These are phyloP conservation scores for Sarcophaga rosellei DNA, from an alignment of 2,888 invertebrate genomes.

Conservation along the genomic window DNA sequence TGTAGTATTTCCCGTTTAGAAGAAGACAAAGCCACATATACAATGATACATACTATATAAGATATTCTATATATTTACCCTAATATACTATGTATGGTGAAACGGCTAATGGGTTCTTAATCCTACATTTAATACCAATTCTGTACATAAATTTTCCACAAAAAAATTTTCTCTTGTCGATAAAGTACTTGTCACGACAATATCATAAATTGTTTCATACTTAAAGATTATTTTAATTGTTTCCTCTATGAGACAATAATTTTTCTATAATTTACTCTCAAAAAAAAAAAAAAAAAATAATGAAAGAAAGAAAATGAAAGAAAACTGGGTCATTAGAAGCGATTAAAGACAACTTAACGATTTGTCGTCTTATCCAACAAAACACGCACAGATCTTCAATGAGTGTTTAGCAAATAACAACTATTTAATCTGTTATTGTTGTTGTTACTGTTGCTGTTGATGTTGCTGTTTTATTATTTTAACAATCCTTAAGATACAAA, in stretches of 20 bases:
- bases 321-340: constrained; percentile 65
- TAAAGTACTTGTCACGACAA: constrained; percentile 8
- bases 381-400: constrained; percentile 33
- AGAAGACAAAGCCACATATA: too few species aligned
- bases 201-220: constrained; percentile 48
- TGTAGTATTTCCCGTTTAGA: too few species aligned
- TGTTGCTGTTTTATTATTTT: not conserved
- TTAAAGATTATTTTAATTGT: constrained; percentile 64
- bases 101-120: too few species aligned
- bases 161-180: not conserved
- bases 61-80: too few species aligned
- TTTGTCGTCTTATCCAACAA: constrained; percentile 47
- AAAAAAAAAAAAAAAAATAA: not conserved
- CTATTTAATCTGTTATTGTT: not conserved
- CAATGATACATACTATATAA: too few species aligned
- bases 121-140: too few species aligned
- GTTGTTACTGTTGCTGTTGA: too few species aligned
- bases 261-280: constrained; percentile 34
- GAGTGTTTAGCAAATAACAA: constrained; percentile 49
- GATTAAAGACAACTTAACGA: constrained; percentile 65
- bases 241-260: constrained; percentile 39
- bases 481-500: not conserved
- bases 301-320: not conserved
- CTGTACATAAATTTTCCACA: not conserved
- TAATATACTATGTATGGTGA: too few species aligned